Base-by-base conservation (phyloP, 2,888 invertebrate species). In the Mycalesis mineus region DNA sequence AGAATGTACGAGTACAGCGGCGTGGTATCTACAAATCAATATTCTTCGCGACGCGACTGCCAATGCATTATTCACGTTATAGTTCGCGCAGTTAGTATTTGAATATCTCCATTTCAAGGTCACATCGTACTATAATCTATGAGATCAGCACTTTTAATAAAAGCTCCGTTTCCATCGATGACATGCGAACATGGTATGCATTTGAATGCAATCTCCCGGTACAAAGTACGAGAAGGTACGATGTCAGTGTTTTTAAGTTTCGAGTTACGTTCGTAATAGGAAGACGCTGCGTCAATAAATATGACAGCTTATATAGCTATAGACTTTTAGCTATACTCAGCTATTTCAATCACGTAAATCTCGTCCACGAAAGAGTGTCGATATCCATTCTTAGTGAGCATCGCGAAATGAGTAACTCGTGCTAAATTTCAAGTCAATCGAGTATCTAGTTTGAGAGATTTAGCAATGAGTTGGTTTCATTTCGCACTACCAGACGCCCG, bases 11-110 rank as follows among this genome's bases (percentile, higher is more conserved):
- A 22, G 5, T 22, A 22, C 22, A 36, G 28, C 53, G 22, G 53
- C 28, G 37, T 37, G 37, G 44, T 29, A 45, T 53, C 28, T 13
- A 36, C 44, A 29, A 45, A 60, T 55, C 55, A 48, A 49, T 55
- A 55, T 62, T 55, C 52, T 57, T 55, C 13, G 41, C 55, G 15
- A 14, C 29, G 48, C 44, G 22, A 22, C 2, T 22, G 22, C 41
- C 39, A 40, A 57, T 62, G 55, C 57, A 60, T 60, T 55, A 62
- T 60, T 62, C 60, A 62, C 39, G 39, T 15, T 41, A 17, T 39
- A 31, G 41, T 44, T 45, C 29, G 28, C 36, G 51, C 13, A 40
- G 44, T 55, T 57, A 40, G 40, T 57, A 33, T 60, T 60, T 50
- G 53, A 53, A 60, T 62, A 55, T 39, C 36, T 39, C 37, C 49